phyloP scores from a whole-genome alignment of 2,797 vertebrate species.

The Masticophis lateralis region DNA sequence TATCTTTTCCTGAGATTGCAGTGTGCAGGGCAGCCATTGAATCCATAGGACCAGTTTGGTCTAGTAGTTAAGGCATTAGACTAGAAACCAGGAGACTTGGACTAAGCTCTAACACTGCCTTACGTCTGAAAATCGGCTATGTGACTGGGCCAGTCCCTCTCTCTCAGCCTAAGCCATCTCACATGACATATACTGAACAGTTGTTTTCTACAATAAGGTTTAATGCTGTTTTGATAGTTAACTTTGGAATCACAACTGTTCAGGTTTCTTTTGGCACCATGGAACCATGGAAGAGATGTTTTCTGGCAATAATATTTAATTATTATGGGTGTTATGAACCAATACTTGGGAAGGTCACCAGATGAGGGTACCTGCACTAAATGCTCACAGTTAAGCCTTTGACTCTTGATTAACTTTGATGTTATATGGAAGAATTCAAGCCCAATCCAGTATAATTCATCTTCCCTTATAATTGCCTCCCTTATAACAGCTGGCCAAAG shows the following conservation, averaged over 20 bases:
- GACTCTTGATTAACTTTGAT: background rate
- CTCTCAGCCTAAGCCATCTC: no score
- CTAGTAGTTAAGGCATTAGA: background rate
- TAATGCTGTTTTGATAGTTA: background rate
- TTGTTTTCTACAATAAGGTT: background rate
- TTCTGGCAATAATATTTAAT: background rate
- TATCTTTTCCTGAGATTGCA: background rate
- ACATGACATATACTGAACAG: background rate
- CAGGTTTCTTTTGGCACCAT: background rate
- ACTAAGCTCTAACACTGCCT: background rate
- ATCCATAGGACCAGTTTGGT: background rate
- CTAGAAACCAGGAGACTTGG: background rate
- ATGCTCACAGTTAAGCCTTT: background rate
- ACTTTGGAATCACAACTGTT: background rate
- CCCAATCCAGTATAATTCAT: background rate
- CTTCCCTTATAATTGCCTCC: background rate
- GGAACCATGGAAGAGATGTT: background rate
- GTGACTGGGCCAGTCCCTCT: no score
- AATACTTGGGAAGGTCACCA: background rate
- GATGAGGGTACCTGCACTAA: background rate
- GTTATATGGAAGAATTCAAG: background rate
- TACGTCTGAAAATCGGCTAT: background rate
- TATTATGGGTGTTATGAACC: background rate
- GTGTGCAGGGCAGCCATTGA: background rate
- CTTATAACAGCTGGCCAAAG: background rate